A percentile compares a stretch with the other conserved stretches of the same genome.
phyloP scores from a whole-genome alignment of 2,113 vertebrate species.

The Blennius ocellaris region DNA sequence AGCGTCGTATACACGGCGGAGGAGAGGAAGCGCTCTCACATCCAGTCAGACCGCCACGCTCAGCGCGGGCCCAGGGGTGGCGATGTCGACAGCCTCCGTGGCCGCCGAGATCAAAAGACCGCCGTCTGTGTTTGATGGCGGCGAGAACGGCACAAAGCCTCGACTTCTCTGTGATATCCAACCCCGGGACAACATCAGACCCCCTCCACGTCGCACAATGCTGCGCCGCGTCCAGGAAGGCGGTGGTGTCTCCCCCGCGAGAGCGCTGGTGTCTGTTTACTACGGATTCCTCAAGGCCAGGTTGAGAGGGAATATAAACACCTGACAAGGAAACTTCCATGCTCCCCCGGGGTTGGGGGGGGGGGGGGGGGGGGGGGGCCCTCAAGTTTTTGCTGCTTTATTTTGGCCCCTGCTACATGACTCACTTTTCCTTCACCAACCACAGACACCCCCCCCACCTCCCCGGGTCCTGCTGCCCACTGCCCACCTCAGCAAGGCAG shows the following conservation, averaged over 20 bases:
- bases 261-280: constrained; percentile 38
- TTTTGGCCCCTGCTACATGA: constrained; percentile 50
- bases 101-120: constrained; percentile 39
- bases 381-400: constrained; percentile 43
- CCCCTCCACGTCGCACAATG: constrained; percentile 11
- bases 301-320: constrained; percentile 63
- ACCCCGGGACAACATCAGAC: constrained; percentile 32
- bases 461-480: constrained; percentile 34
- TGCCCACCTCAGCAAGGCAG: constrained; percentile 61
- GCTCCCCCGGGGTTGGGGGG: constrained; percentile 38
- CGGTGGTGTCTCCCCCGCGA: constrained; percentile 18
- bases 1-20: not conserved
- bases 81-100: constrained; percentile 23
- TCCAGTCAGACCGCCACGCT: not conserved
- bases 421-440: constrained; percentile 32
- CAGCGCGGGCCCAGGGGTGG: constrained; percentile 10
- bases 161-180: constrained; percentile 14
- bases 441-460: constrained; percentile 47
- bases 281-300: constrained; percentile 43
- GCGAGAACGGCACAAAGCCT: constrained; percentile 7
- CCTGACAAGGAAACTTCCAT: constrained; percentile 43
- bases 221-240: not conserved
- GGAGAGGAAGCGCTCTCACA: constrained; percentile 16
- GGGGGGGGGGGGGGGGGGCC: constrained; percentile 22
- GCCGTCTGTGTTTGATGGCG: constrained; percentile 11